Evolutionary conservation across 2,797 vertebrate species (phyloP), one percentile per base, ranked within the genome.

Genomic region (Crypturellus tataupa): DNA sequence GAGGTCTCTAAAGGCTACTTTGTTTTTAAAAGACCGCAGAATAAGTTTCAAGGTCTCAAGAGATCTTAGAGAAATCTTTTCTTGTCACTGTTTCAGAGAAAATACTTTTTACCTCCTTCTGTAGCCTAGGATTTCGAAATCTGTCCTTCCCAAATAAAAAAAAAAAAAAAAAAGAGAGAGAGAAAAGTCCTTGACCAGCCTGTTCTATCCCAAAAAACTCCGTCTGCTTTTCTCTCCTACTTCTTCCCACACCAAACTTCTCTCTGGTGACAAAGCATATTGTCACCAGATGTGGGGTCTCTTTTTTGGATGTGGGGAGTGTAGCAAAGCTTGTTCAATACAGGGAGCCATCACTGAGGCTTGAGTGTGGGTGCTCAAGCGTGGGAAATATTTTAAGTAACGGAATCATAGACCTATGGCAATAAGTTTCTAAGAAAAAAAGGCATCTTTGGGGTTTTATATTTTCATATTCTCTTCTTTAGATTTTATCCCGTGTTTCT

Each of bases 361-460:
- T 79, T 64, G 2, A 76, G 37, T 13, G 7, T 69, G 4, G 3
- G 37, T 39, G 37, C 37, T 39, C 9, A 39, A 39, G 35, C 29
- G 6, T 19, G 31, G 71, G 9, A 47, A 60, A 35, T 47, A 21
- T 3, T 31, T 19, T 29, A 37, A 65, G 23, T 39, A 60, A n/a
- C 29, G 29, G 76, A 63, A 20, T 31, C 56, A 31, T 7, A 47
- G 5, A 17, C 5, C 33, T 35, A 60, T 18, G 44, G 13, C 12
- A 27, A 12, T 21, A 4, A 2, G 51, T 39, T 39, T 6, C 19
- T 19, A 4, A 69, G 29, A 20, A 20, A 65, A 65, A 55, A 58
- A 80, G 3, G 0, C 55, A 4, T 8, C 19, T 51, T n/a, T 20
- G 0, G 25, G 12, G 11, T 9, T 2, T 67, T 71, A 18, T 60